A percentile compares a stretch with the other conserved stretches of the same genome.
phyloP scores from a whole-genome alignment of 2,888 invertebrate genomes.

The Frankliniella intonsa region DNA sequence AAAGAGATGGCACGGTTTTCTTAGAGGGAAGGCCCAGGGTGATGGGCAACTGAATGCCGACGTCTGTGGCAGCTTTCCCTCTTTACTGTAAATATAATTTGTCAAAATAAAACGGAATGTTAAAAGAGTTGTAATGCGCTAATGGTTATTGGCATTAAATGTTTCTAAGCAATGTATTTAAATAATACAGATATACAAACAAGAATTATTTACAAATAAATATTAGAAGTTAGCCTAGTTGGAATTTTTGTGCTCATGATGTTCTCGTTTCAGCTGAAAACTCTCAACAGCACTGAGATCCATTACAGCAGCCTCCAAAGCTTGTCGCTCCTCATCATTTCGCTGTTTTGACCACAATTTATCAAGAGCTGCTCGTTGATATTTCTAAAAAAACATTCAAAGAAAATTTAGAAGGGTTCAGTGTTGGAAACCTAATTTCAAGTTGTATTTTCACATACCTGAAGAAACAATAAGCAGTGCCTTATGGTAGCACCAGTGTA shows the following conservation, averaged over 20 bases:
- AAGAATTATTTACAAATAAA: background rate
- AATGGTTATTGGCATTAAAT: background rate
- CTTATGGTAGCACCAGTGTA: conserved; percentile 74
- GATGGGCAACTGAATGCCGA: background rate
- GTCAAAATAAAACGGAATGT: background rate
- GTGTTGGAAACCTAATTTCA: background rate
- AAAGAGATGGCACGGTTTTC: background rate
- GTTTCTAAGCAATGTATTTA: background rate
- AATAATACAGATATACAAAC: background rate
- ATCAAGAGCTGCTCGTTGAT: conserved; percentile 63
- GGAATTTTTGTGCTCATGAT: background rate
- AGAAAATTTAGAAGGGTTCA: background rate
- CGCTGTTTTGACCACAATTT: conserved; percentile 57
- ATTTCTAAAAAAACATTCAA: conserved; percentile 47
- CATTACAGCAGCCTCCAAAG: conserved; percentile 49
- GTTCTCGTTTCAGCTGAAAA: background rate
- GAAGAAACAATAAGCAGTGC: conserved; percentile 70
- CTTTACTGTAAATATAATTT: background rate
- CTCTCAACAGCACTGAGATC: conserved; percentile 14
- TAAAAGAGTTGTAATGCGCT: background rate
- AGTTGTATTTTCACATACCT: conserved; percentile 41
- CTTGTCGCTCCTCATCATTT: conserved; percentile 58
- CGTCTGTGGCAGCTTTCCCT: background rate
- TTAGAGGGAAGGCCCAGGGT: background rate
- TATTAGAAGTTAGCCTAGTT: too few species aligned